Base-by-base conservation (phyloP, 2,113 vertebrate genomes). In the Anarhynchus alexandrinus region DNA sequence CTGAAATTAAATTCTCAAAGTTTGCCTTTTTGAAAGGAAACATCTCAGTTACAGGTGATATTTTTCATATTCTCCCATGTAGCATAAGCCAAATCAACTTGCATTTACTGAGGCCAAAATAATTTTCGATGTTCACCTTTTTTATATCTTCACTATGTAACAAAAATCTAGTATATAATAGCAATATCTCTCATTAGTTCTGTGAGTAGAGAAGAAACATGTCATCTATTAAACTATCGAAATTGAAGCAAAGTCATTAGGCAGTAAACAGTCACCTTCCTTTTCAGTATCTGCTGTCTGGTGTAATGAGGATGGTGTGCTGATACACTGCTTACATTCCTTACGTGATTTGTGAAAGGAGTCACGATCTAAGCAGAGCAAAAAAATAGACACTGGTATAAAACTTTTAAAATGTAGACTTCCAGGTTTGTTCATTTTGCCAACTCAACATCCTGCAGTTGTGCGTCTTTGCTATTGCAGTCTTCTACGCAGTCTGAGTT, bases 1-100 rank as follows among this genome's bases (percentile, higher is more conserved):
- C 17, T 83, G 29, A 83, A 93, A 90, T 90, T 55, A 82, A 92
- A 62, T 86, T 71, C 36, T 61, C 62, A 52, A 69, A 58, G 15
- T 17, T 79, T 82, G 5, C 23, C 30, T 27, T 76, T 85, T 79
- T 59, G 34, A 86, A 92, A 54, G 17, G 20, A 73, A 88, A 45
- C 18, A 3, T n/a, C 26, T 55, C 22, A 8, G 17, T 55, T 52
- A 30, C 10, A 47, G n/a, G 17, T 76, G 42, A 4, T 71, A 4
- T 9, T 52, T 78, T 94, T 67, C 43, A 2, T 69, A 18, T 89
- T 59, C 29, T 58, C 10, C 25, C 8, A 26, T 19, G 14, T 58
- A 86, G 6, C 13, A 16, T 59, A 52, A 82, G 4, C 32, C 67
- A 18, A 70, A 55, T 64, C n/a, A 84, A 26, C 34, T 52, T 84